Evolutionary conservation across 2,113 vertebrate species (phyloP).

Genomic region (Neopipo cinnamomea): DNA sequence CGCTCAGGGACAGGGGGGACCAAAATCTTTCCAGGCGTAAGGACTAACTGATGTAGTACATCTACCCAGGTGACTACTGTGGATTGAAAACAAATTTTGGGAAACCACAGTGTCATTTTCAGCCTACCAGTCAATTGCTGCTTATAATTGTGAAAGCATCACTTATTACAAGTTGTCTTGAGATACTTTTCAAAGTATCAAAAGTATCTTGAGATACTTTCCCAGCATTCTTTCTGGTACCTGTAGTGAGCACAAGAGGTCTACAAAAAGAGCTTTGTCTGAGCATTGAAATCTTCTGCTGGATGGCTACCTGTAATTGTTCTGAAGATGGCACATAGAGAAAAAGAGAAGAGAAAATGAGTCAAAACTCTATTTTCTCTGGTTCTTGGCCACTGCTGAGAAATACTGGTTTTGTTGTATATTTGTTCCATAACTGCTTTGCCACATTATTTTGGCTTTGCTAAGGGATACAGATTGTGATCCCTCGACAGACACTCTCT

Average conservation of each 20-base stretch:
- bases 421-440: not conserved
- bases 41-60: not conserved
- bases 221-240: not conserved
- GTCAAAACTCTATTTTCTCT: not conserved
- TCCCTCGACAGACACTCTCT: not conserved
- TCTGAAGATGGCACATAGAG: not conserved
- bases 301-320: not conserved
- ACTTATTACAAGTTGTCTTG: not conserved
- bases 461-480: not conserved
- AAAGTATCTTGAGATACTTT: not conserved
- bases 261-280: not conserved
- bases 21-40: not conserved
- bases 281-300: not conserved
- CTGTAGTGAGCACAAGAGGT: not conserved
- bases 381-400: not conserved
- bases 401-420: not conserved
- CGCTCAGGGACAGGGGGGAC: not conserved
- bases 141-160: not conserved
- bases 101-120: not conserved
- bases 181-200: not conserved
- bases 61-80: slow-evolving; percentile 18
- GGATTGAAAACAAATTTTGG: not conserved
- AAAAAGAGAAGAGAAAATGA: not conserved
- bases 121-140: not conserved
- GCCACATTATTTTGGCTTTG: not conserved